phyloP scores from a whole-genome alignment of 2,797 vertebrate species.

The Sebastes kiyomatsui region DNA sequence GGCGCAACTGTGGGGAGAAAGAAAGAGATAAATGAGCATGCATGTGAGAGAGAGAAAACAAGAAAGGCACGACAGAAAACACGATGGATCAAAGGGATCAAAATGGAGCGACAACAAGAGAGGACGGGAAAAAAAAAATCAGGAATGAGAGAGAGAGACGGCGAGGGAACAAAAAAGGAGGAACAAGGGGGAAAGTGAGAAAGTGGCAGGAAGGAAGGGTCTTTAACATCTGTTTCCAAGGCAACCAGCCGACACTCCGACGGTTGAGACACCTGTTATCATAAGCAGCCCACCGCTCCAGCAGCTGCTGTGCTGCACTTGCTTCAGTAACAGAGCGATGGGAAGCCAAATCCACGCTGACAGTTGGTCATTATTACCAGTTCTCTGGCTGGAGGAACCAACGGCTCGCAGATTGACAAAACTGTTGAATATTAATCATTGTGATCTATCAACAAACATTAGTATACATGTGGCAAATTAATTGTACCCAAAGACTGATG shows the following conservation, averaged over 20 bases:
- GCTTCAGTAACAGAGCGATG: conserved; percentile 58
- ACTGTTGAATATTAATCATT: conserved; percentile 57
- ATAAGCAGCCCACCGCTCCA: conserved; percentile 53
- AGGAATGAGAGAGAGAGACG: conserved; percentile 1
- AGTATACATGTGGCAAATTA: conserved; percentile 45
- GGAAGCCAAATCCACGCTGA: conserved; percentile 55
- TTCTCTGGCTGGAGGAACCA: conserved; percentile 44
- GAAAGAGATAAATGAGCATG: conserved; percentile 21
- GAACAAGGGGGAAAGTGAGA: conserved; percentile 25
- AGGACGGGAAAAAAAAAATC: neutral
- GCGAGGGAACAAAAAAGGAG: conserved; percentile 10
- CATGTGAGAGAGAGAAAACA: neutral
- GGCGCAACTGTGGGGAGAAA: conserved; percentile 80
- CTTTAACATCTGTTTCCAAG: conserved; percentile 75
- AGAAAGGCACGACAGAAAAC: conserved; percentile 15
- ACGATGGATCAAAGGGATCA: conserved; percentile 5
- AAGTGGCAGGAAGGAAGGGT: conserved; percentile 32
- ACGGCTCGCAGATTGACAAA: conserved; percentile 33
- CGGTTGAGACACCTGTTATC: conserved; percentile 73
- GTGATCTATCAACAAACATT: conserved; percentile 58
- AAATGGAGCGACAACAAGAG: conserved; percentile 20
- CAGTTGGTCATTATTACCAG: conserved; percentile 63
- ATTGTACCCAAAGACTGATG: conserved; percentile 18
- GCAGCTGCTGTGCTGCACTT: conserved; percentile 61
- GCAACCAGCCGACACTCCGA: conserved; percentile 66